Conservation (phyloP, 2,888 invertebrate genomes). For the Beris morrisii region DNA sequence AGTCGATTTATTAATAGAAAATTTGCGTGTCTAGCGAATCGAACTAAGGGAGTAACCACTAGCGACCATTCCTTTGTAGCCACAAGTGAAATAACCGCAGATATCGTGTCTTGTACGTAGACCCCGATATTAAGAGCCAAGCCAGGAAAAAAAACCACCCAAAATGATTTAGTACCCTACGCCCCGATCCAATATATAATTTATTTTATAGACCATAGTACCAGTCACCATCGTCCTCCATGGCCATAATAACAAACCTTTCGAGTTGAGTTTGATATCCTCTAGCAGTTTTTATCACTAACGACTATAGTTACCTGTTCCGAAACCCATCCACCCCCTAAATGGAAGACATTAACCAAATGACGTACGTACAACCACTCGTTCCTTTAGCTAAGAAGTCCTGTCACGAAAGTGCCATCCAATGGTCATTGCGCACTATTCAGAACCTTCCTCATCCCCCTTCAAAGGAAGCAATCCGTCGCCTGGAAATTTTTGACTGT, state of each 20-base stretch:
- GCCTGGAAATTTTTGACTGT: background rate
- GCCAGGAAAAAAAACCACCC: background rate
- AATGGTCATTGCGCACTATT: conserved; percentile 39
- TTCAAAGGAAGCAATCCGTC: background rate
- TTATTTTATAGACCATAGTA: conserved; percentile 36
- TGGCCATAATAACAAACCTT: conserved; percentile 18
- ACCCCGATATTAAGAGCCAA: background rate
- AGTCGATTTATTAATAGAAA: conserved; percentile 33
- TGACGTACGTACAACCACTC: background rate
- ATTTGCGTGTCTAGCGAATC: conserved; percentile 34
- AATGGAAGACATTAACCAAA: background rate
- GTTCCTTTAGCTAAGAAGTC: background rate
- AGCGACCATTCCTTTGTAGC: conserved; percentile 29
- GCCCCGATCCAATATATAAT: conserved; percentile 29
- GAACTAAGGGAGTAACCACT: conserved; percentile 31
- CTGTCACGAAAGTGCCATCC: conserved; percentile 34
- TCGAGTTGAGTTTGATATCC: conserved; percentile 11
- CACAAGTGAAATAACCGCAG: background rate
- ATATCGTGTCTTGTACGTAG: background rate
- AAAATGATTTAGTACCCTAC: background rate
- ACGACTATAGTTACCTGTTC: conserved; percentile 1
- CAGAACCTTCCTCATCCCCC: background rate
- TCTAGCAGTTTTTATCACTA: conserved; percentile 6
- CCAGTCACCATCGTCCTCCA: conserved; percentile 34
- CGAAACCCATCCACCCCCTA: background rate